Evolutionary conservation across 2,113 vertebrate species (phyloP).

Genomic region (Plecotus auritus): DNA sequence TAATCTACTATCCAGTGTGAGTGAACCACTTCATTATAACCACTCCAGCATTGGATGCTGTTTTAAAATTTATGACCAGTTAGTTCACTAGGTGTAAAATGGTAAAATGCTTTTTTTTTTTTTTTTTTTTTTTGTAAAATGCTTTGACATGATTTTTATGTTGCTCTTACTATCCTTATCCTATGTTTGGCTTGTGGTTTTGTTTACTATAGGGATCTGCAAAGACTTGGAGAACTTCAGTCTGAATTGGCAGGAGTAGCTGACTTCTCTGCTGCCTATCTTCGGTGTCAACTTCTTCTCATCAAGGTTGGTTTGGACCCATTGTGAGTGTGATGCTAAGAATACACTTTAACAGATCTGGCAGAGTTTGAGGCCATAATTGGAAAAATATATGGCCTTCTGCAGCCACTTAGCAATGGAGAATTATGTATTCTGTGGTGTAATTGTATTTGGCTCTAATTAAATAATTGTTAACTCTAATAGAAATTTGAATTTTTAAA

Average conservation of each 20-base stretch:
- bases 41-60: not conserved
- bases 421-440: not conserved
- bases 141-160: not conserved
- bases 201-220: constrained; percentile 87
- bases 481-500: not conserved
- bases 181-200: constrained; percentile 9
- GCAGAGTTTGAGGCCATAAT: not conserved
- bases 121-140: not conserved
- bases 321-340: not conserved
- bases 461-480: constrained; percentile 36
- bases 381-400: not conserved
- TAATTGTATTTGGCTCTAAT: constrained; percentile 30
- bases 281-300: constrained; percentile 94
- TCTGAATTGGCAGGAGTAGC: constrained; percentile 93
- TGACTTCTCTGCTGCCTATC: constrained; percentile 95
- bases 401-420: not conserved
- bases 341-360: not conserved
- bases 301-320: constrained; percentile 85
- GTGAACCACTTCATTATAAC: not conserved
- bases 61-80: not conserved
- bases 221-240: constrained; percentile 94
- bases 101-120: not conserved
- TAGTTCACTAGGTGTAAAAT: not conserved
- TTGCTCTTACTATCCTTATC: not conserved
- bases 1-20: not conserved